These are phyloP conservation scores for Celastrina argiolus DNA, from an alignment of 2,888 invertebrate genomes.

Conservation along the genomic window DNA sequence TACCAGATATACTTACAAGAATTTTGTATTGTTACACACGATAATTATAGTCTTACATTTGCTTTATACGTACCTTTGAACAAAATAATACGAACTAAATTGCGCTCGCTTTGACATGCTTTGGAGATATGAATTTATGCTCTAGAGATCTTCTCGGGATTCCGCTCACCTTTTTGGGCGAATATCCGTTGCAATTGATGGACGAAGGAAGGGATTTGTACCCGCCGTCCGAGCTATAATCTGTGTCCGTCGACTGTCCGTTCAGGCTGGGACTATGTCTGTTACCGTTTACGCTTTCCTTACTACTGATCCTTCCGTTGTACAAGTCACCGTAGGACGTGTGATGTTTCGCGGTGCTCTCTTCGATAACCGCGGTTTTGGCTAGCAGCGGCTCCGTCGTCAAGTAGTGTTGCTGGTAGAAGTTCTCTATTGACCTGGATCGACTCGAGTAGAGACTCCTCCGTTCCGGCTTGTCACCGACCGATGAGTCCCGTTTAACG, in stretches of 20 bases:
- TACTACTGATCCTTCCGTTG: slow-evolving; percentile 64
- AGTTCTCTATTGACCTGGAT: slow-evolving; percentile 73
- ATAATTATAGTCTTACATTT: background rate
- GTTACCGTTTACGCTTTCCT: slow-evolving; percentile 64
- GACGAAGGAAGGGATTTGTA: slow-evolving; percentile 74
- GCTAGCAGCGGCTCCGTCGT: slow-evolving; percentile 47
- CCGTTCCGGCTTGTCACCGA: slow-evolving; percentile 57
- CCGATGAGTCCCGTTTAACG: slow-evolving; percentile 61
- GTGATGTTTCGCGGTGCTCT: slow-evolving; percentile 61
- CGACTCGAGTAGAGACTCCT: slow-evolving; percentile 55
- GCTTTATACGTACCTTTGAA: slow-evolving; percentile 6
- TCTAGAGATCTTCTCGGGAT: slow-evolving; percentile 70
- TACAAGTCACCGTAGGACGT: slow-evolving; percentile 70
- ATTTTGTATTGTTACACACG: slow-evolving; percentile 3
- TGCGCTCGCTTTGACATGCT: slow-evolving; percentile 69
- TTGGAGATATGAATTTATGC: slow-evolving; percentile 65
- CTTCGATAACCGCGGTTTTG: slow-evolving; percentile 55
- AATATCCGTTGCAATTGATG: slow-evolving; percentile 59
- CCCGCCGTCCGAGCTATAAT: slow-evolving; percentile 73
- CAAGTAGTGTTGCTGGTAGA: slow-evolving; percentile 54
- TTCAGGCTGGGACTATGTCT: slow-evolving; percentile 63
- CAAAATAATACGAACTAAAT: slow-evolving; percentile 33
- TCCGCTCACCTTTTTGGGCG: slow-evolving; percentile 69
- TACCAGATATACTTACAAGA: background rate
- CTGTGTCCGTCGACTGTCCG: slow-evolving; percentile 71